Base-by-base conservation (phyloP, 2,113 vertebrate genomes). In the Nerophis lumbriciformis region DNA sequence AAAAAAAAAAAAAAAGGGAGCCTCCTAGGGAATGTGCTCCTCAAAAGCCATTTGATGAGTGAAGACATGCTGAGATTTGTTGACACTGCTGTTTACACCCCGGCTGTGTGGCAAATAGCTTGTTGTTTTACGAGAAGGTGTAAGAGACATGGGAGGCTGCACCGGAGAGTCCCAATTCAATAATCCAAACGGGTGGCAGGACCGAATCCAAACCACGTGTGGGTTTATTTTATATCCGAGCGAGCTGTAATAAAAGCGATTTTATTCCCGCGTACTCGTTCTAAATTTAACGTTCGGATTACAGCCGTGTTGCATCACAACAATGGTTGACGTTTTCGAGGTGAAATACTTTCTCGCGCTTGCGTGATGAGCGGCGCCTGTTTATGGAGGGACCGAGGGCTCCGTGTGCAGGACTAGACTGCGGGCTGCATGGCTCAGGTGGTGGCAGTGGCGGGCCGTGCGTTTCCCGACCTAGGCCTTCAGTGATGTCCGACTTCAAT, bases 101-200 rank as follows among this genome's bases (percentile, higher is more conserved):
- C 47, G 59, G 81, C 85, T 82, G 80, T 19, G 75, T 67, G 39
- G 71, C 65, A 85, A 83, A 84, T 76, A 73, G 75, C 75, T 84
- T 76, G 73, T 80, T 79, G 71, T 79, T 80, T 77, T 75, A 80
- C 61, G 77, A 76, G 63, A 77, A 74, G 77, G 76, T 48, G 70
- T 66, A 73, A 71, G 53, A 70, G 76, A 78, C 70, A 50, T 71
- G 65, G 62, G 28, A 77, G 72, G 65, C 66, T 64, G 71, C 66
- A 58, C 55, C 61, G 71, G 36, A 56, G 59, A 21, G 71, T 71
- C 61, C 72, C 67, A 69, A 72, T 72, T 79, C 78, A 81, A 74
- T 79, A 80, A 73, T 57, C 66, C 10, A 4, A 39, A n/a, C 44
- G 39, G 55, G 55, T 39, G 54, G 16, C 15, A 6, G 39, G 39